phyloP scores from a whole-genome alignment of 2,888 invertebrate species.

The Copidosoma aretas region DNA sequence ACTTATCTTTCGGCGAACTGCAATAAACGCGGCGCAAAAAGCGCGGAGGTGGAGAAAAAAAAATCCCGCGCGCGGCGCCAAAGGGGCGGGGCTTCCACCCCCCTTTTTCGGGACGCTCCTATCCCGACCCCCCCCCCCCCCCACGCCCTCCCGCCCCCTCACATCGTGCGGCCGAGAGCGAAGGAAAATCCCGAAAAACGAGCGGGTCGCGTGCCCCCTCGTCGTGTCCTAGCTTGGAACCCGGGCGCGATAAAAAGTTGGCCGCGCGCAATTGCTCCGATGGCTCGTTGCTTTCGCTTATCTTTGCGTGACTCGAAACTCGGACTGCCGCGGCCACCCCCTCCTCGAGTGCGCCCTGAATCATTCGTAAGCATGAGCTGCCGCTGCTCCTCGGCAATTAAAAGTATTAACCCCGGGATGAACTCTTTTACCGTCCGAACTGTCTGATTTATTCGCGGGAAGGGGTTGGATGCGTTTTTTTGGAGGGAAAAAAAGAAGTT shows the following conservation, averaged over 20 bases:
- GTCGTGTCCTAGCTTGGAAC: slow-evolving; percentile 2
- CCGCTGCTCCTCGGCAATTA: not conserved
- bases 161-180: too few relatives aligned
- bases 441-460: too few relatives aligned
- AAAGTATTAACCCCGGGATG: not conserved
- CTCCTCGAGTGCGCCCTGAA: slow-evolving; percentile 10
- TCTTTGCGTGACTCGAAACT: slow-evolving; percentile 4
- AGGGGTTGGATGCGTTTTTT: too few relatives aligned
- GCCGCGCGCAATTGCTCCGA: slow-evolving; percentile 4
- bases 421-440: too few relatives aligned
- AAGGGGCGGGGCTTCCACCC: too few relatives aligned
- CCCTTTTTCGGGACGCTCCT: too few relatives aligned
- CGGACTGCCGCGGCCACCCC: not conserved
- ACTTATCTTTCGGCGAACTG: slow-evolving; percentile 19
- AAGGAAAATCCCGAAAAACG: slow-evolving; percentile 32
- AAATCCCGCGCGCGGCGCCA: slow-evolving; percentile 15
- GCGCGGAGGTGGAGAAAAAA: slow-evolving; percentile 9
- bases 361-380: slow-evolving; percentile 21
- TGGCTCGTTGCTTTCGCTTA: not conserved
- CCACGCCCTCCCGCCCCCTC: too few relatives aligned
- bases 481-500: too few relatives aligned
- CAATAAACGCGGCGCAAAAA: slow-evolving; percentile 15
- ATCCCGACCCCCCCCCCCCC: too few relatives aligned
- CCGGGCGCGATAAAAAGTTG: slow-evolving; percentile 10
- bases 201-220: slow-evolving; percentile 31